Base-by-base conservation (phyloP, 2,797 vertebrate genomes). In the Neoniphon sammara region DNA sequence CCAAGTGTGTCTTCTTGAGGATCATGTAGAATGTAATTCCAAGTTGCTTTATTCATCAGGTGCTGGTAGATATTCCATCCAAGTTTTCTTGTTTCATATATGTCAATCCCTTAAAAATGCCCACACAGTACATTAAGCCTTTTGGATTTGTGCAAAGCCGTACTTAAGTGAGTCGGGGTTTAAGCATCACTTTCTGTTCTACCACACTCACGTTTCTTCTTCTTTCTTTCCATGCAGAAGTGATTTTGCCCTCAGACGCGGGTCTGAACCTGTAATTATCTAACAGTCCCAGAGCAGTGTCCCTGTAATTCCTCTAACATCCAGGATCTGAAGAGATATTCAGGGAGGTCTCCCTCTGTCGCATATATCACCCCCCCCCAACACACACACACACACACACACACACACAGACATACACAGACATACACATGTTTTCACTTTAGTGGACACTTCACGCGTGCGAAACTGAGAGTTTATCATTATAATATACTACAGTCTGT, bases 261-360 rank as follows among this genome's bases (percentile, higher is more conserved):
- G 63, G 44, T 57, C 85, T 84, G 57, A 90, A 89, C 78, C 82
- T 83, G 73, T 83, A 90, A 91, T 91, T 90, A 92, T 89, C 74
- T 39, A 75, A 83, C 83, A 90, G 84, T 67, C 63, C 42, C 77
- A 67, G 66, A 85, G 64, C 73, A 70, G 65, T 72, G 86, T 85
- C 85, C 86, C 85, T 89, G 78, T 90, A 87, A 90, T 91, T 85
- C 83, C 70, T 83, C 71, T 47, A 79, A 69, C 42, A n/a, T 81
- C 53, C 69, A 80, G 36, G 72, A 73, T 81, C 77, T 73, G 68
- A 61, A 75, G 75, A 79, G 73, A n/a, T n/a, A 14, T 47, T 65
- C 87, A 88, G 77, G 88, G 88, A 91, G 90, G 89, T 92, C 90
- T 73, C 77, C 47, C 66, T 69, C 84, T 74, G 73, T 87, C 85